Conservation (phyloP, 2,113 vertebrate genomes). For the Jacana jacana region DNA sequence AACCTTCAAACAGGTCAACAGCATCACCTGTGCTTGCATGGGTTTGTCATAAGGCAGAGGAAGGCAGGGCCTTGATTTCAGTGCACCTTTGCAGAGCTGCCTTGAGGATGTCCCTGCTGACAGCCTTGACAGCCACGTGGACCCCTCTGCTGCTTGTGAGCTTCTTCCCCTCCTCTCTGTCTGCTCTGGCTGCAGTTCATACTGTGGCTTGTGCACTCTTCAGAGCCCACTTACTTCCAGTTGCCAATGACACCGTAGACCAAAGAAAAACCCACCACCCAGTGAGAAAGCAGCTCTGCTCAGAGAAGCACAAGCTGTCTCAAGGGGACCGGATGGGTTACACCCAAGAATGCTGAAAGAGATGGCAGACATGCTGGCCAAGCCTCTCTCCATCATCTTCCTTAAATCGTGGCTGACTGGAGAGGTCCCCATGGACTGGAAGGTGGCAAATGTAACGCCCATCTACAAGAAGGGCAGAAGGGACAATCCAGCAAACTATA, state of each 20-base stretch:
- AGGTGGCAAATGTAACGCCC: too few relatives aligned
- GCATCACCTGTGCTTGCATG: background rate
- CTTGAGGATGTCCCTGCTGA: conserved; percentile 39
- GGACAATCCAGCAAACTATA: too few relatives aligned
- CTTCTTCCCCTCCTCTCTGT: conserved; percentile 30
- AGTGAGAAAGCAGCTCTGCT: background rate
- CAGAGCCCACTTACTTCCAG: conserved; percentile 21
- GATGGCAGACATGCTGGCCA: too few relatives aligned
- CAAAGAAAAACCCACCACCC: background rate
- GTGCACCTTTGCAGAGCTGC: conserved; percentile 16
- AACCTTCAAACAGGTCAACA: background rate
- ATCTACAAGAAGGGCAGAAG: too few relatives aligned
- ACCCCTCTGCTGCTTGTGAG: conserved; percentile 5
- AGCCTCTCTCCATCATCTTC: too few relatives aligned
- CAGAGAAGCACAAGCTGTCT: background rate
- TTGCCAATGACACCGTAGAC: conserved; percentile 23
- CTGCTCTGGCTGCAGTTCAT: conserved; percentile 8
- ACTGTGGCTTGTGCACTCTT: background rate
- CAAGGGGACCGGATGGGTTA: too few relatives aligned
- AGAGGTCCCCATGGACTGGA: too few relatives aligned
- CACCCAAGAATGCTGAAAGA: too few relatives aligned
- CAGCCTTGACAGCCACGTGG: background rate
- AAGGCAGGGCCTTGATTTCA: background rate
- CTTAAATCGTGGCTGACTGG: too few relatives aligned
- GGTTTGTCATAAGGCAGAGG: background rate